Conservation (phyloP, 2,888 invertebrate genomes). For the Cataglyphis livida region DNA sequence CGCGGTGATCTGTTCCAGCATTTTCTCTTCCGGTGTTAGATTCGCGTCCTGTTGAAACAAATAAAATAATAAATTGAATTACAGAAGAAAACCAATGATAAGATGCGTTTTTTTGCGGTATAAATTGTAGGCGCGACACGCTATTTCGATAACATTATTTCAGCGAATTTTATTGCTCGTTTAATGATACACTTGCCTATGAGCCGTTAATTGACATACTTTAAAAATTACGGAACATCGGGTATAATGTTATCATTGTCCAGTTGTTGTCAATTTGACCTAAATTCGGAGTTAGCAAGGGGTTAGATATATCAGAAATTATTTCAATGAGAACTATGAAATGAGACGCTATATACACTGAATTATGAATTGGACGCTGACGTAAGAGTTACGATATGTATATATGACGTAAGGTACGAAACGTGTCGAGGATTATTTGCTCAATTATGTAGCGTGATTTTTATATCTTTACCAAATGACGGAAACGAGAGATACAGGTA, state of each 20-base stretch:
- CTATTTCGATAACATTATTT: not conserved
- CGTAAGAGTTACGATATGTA: not conserved
- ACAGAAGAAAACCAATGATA: not conserved
- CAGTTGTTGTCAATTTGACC: slow-evolving; percentile 2
- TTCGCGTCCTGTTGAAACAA: slow-evolving; percentile 78
- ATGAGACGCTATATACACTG: slow-evolving; percentile 2
- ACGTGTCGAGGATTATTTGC: slow-evolving; percentile 1
- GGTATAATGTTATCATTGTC: not conserved
- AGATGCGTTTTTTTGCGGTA: not conserved
- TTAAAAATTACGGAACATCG: not conserved
- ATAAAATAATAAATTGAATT: not conserved
- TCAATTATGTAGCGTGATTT: slow-evolving; percentile 5
- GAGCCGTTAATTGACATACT: not conserved
- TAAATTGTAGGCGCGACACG: not conserved
- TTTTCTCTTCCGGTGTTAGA: slow-evolving; percentile 81
- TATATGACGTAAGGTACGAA: not conserved
- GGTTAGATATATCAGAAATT: not conserved
- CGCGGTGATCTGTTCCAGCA: slow-evolving; percentile 86
- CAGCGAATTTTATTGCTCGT: not conserved
- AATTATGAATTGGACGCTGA: slow-evolving; percentile 36
- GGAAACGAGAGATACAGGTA: not conserved
- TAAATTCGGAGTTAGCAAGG: slow-evolving; percentile 15
- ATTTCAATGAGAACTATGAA: slow-evolving; percentile 9
- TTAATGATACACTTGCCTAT: not conserved
- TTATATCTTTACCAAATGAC: not conserved